Conservation (phyloP, 2,797 vertebrate genomes). For the Pangasius krempfi region DNA sequence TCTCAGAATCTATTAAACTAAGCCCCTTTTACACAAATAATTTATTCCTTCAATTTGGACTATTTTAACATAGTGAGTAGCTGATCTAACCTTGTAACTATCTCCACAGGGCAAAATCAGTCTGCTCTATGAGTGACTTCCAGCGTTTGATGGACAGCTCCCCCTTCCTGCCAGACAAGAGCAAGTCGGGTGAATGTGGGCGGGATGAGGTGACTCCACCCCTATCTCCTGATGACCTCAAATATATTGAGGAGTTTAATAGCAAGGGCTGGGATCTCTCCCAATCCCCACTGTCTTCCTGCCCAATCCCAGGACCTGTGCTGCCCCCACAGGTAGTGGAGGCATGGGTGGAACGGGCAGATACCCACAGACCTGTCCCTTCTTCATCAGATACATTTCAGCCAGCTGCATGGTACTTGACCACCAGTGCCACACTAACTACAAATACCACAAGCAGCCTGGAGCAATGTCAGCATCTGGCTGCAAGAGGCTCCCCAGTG, state of each 20-base stretch:
- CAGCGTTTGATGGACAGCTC: slow-evolving; percentile 97
- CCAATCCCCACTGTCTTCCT: slow-evolving; percentile 56
- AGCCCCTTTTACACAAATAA: neutral
- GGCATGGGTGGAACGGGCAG: slow-evolving; percentile 74
- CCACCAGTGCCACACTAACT: slow-evolving; percentile 92
- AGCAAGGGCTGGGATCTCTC: slow-evolving; percentile 90
- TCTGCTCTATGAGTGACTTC: slow-evolving; percentile 99
- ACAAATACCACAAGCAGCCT: slow-evolving; percentile 92
- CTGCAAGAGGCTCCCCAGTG: slow-evolving; percentile 68
- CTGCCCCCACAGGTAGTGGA: slow-evolving; percentile 53
- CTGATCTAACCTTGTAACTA: neutral
- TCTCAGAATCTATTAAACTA: neutral
- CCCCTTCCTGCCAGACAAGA: slow-evolving; percentile 94
- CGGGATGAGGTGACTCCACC: slow-evolving; percentile 91
- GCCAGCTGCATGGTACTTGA: slow-evolving; percentile 90
- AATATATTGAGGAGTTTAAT: slow-evolving; percentile 97
- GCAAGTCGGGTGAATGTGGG: slow-evolving; percentile 71
- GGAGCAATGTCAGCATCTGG: slow-evolving; percentile 88
- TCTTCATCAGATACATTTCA: slow-evolving; percentile 78
- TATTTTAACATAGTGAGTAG: neutral
- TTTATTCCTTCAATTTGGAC: neutral
- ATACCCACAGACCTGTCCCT: slow-evolving; percentile 68
- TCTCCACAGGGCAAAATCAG: slow-evolving; percentile 87
- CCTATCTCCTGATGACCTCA: slow-evolving; percentile 95
- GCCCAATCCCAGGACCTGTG: slow-evolving; percentile 56